Evolutionary conservation across 37 sponge, comb jelly and placozoan genomes (phyloP).

Genomic region (Beroe forskalii): DNA sequence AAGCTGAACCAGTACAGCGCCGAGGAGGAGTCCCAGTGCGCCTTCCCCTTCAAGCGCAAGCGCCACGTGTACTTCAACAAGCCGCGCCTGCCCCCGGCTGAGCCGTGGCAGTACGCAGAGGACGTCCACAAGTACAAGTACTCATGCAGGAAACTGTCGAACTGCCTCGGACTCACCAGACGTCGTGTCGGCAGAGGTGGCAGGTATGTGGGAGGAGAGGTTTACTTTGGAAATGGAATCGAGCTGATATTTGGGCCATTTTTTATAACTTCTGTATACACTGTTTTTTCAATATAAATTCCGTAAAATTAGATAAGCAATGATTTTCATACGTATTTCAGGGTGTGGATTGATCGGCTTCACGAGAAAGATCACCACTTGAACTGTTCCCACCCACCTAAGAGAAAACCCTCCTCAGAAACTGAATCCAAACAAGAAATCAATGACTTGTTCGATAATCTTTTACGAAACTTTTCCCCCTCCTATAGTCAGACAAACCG

Average conservation of each 20-base stretch:
- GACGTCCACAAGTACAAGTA: background rate
- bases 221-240: too few relatives aligned
- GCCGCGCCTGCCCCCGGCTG: conserved; percentile 41
- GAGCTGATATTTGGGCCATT: too few relatives aligned
- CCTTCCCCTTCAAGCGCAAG: conserved; percentile 62
- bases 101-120: conserved; percentile 53
- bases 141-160: conserved; percentile 21
- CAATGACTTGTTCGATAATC: conserved; percentile 48
- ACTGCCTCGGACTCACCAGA: conserved; percentile 19
- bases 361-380: conserved; percentile 35
- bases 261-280: too few relatives aligned
- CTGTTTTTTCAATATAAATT: too few relatives aligned
- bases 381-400: conserved; percentile 29
- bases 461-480: conserved; percentile 55
- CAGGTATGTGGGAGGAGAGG: conserved; percentile 25
- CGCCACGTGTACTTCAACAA: conserved; percentile 62
- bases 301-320: too few relatives aligned
- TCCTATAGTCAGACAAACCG: conserved; percentile 63
- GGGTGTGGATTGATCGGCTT: conserved; percentile 47
- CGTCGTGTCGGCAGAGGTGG: conserved; percentile 58
- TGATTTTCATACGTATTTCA: background rate
- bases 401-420: conserved; percentile 27
- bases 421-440: conserved; percentile 58
- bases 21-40: conserved; percentile 44
- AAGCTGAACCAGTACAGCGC: conserved; percentile 59